A percentile compares a stretch with the other conserved stretches of the same genome.
phyloP scores from a whole-genome alignment of 2,797 vertebrate genomes.

The Danio albolineatus region DNA sequence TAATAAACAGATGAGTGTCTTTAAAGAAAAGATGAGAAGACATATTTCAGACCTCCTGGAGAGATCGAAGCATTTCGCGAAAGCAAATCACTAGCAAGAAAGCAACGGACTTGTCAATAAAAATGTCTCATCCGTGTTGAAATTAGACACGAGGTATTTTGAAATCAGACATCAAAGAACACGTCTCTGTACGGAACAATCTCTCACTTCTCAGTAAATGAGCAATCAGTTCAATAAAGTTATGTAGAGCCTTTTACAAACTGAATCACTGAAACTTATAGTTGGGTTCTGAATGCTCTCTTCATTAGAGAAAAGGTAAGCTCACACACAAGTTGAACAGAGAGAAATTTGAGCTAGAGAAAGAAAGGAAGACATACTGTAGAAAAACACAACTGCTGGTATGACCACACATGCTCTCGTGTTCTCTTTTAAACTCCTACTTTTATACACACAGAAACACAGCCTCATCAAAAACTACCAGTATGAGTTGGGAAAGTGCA shows the following conservation, averaged over 20 bases:
- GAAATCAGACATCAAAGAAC: slow-evolving; percentile 58
- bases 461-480: not conserved
- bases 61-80: slow-evolving; percentile 27
- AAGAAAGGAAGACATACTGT: not conserved
- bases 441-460: not conserved
- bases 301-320: slow-evolving; percentile 25
- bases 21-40: slow-evolving; percentile 29
- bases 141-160: slow-evolving; percentile 47
- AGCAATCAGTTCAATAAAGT: slow-evolving; percentile 56
- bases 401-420: not conserved
- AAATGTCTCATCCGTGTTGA: slow-evolving; percentile 34
- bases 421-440: not conserved
- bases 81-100: slow-evolving; percentile 30
- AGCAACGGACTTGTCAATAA: slow-evolving; percentile 38
- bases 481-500: not conserved
- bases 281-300: slow-evolving; percentile 43
- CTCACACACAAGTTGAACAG: slow-evolving; percentile 17
- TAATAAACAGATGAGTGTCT: slow-evolving; percentile 11
- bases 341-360: slow-evolving; percentile 20
- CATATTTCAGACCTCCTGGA: slow-evolving; percentile 34
- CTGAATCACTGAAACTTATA: slow-evolving; percentile 26
- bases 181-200: slow-evolving; percentile 29
- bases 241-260: slow-evolving; percentile 35
- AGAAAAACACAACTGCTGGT: slow-evolving; percentile 18
- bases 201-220: slow-evolving; percentile 56